Base-by-base conservation (phyloP, 2,888 invertebrate species). In the Ferdinandea cuprea region DNA sequence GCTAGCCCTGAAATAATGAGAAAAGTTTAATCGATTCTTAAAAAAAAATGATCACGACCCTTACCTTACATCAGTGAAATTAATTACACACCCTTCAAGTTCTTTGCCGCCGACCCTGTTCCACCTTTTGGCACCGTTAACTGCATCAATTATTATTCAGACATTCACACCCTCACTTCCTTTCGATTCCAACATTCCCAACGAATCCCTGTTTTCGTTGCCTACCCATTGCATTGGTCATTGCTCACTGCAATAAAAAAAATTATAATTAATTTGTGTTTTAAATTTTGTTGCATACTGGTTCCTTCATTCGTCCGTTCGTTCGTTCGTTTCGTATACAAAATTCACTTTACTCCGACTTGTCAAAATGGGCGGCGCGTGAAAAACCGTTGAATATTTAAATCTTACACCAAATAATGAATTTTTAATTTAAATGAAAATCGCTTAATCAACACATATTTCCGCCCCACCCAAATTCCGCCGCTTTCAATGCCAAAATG, bases 341-440 rank as follows among this genome's bases (percentile, higher is more conserved):
- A 76, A 44, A 76, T 81, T 78, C 66, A 61, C 72, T 72, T 77
- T 61, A 28, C 25, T 5, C 17, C 48, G 21, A 28, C 40, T n/a
- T 46, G 32, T 42, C 54, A 30, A 25, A 58, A 7, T 3, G 50
- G 56, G 50, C 35, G 61, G 78, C 37, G 78, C 37, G 83, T 72
- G 83, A 83, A 83, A 77, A 72, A 56, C 59, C 83, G 72, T 83
- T 83, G 83, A 83, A 83, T 83, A 83, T 83, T 83, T 78, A 83
- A 83, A 78, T 73, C 77, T 83, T 83, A 83, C 81, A 83, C 77
- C 66, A 83, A 78, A 83, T 83, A 72, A 83, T 83, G 72, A 83
- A 83, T 83, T 83, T 83, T 83, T 83, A 78, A 83, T 83, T 83
- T 83, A 83, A 83, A 83, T 83, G 83, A 83, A 83, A 83, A 83